Evolutionary conservation across 2,888 invertebrate species (phyloP).

Genomic region (Belgica antarctica): DNA sequence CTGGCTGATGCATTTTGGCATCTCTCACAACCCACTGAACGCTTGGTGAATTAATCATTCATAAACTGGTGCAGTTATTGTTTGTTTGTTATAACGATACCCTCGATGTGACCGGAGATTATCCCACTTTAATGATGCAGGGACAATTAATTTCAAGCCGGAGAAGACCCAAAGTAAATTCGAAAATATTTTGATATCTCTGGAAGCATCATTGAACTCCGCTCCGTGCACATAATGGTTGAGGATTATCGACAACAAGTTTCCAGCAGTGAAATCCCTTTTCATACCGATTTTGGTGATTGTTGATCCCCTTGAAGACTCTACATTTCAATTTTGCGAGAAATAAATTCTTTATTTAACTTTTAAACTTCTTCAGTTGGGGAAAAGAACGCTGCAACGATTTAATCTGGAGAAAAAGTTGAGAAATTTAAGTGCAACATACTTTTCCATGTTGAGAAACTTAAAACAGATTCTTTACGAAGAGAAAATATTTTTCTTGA

Average conservation of each 20-base stretch:
- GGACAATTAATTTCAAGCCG: slow-evolving; percentile 37
- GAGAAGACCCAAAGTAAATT: slow-evolving; percentile 20
- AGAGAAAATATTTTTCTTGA: neutral
- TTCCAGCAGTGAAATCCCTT: slow-evolving; percentile 32
- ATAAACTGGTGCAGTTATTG: slow-evolving; percentile 22
- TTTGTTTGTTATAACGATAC: slow-evolving; percentile 37
- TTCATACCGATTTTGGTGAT: neutral
- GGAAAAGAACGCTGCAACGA: neutral
- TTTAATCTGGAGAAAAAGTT: neutral
- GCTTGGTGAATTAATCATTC: slow-evolving; percentile 37
- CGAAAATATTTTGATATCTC: slow-evolving; percentile 38
- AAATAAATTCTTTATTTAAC: neutral
- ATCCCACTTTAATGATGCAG: slow-evolving; percentile 42
- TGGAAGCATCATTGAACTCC: slow-evolving; percentile 4
- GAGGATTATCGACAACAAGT: slow-evolving; percentile 34
- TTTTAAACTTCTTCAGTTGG: neutral
- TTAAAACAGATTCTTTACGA: too few relatives aligned
- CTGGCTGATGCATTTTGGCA: slow-evolving; percentile 7
- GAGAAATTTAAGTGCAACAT: too few relatives aligned
- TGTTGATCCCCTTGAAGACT: neutral
- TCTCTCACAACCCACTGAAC: neutral
- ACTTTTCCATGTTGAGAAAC: too few relatives aligned
- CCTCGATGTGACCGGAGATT: slow-evolving; percentile 3
- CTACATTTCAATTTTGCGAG: neutral
- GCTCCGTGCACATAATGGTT: neutral